phyloP scores from a whole-genome alignment of 64 coral and sea anemone genomes.

The Trachythela sp. region DNA sequence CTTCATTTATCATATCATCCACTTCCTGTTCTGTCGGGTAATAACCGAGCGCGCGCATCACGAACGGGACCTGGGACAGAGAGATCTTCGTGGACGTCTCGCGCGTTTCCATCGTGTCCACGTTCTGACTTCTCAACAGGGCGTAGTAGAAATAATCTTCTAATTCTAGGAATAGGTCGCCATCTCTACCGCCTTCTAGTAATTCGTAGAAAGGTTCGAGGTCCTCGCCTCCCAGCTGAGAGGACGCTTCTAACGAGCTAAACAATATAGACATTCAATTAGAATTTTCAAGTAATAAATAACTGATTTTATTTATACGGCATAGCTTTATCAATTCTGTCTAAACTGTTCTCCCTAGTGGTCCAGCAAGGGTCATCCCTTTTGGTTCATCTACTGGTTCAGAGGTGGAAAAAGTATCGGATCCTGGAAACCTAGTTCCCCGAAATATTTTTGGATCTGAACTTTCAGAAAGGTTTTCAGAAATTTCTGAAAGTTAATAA shows the following conservation, averaged over 20 bases:
- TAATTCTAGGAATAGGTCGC: constrained; percentile 76
- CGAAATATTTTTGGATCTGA: too few species aligned
- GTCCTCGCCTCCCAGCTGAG: constrained; percentile 82
- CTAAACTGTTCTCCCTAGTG: too few species aligned
- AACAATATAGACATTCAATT: neutral
- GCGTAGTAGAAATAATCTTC: constrained; percentile 99
- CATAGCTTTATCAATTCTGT: too few species aligned
- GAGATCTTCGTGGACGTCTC: constrained; percentile 71
- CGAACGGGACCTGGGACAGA: constrained; percentile 81
- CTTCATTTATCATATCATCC: constrained; percentile 89
- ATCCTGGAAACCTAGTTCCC: too few species aligned
- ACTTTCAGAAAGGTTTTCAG: too few species aligned
- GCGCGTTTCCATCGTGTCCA: constrained; percentile 75
- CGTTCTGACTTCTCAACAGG: constrained; percentile 82
- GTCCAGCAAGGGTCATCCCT: too few species aligned
- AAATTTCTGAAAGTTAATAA: too few species aligned
- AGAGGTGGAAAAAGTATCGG: too few species aligned
- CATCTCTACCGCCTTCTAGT: constrained; percentile 81
- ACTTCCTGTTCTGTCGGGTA: constrained; percentile 96
- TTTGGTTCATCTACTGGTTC: too few species aligned
- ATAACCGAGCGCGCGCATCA: constrained; percentile 86
- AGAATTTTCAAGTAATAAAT: neutral
- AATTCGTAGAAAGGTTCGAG: constrained; percentile 87
- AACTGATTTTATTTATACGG: too few species aligned
- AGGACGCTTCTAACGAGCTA: constrained; percentile 78